These are phyloP conservation scores for Lepisosteus osseus DNA, from an alignment of 2,113 vertebrate species.

Conservation along the genomic window DNA sequence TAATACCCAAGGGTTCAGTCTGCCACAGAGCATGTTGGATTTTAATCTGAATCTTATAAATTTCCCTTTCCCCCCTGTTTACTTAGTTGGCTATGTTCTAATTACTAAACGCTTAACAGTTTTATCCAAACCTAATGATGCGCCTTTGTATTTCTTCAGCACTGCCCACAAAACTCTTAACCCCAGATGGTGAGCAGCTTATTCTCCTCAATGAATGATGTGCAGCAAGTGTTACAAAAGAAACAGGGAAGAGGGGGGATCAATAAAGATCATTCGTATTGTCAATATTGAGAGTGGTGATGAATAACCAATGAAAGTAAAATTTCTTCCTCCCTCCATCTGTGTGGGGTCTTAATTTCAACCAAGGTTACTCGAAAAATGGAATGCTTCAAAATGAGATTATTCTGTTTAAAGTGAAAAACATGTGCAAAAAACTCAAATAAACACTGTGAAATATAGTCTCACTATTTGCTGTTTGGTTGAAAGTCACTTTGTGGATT, in stretches of 20 bases:
- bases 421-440: not conserved
- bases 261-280: too few species aligned
- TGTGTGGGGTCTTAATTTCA: too few species aligned
- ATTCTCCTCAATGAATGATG: not conserved
- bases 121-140: constrained; percentile 6
- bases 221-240: too few species aligned
- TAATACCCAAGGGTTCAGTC: not conserved
- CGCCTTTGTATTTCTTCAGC: not conserved
- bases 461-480: not conserved
- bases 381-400: not conserved
- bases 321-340: too few species aligned
- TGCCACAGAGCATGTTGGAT: not conserved
- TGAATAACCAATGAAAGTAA: too few species aligned
- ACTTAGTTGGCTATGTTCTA: not conserved
- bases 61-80: not conserved
- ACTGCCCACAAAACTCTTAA: not conserved
- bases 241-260: too few species aligned
- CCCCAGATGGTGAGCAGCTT: not conserved
- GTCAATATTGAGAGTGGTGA: too few species aligned
- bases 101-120: constrained; percentile 9
- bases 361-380: not conserved
- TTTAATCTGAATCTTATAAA: constrained; percentile 8
- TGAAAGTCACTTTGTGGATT: constrained; percentile 3
- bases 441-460: constrained; percentile 6
- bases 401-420: not conserved